phyloP scores from a whole-genome alignment of 2,797 vertebrate genomes.

The Erethizon dorsatum region DNA sequence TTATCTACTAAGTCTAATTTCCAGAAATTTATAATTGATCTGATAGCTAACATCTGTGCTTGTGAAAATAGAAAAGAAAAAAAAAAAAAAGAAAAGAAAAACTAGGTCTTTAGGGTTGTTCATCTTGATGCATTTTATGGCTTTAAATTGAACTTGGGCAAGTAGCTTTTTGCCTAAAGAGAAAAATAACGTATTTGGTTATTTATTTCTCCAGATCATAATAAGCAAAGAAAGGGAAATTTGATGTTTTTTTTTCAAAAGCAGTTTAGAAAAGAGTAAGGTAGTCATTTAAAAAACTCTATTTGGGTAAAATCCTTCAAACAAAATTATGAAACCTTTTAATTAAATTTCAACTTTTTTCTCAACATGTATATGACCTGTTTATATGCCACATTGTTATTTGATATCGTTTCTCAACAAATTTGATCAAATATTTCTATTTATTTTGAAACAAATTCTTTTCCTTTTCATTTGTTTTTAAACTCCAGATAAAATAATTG shows the following conservation, averaged over 20 bases:
- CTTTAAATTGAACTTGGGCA: background rate
- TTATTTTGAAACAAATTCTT: background rate
- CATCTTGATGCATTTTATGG: background rate
- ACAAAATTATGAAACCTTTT: background rate
- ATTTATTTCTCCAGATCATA: background rate
- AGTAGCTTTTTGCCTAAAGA: background rate
- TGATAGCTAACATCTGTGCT: background rate
- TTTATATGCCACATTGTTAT: background rate
- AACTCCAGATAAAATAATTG: background rate
- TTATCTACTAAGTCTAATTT: background rate
- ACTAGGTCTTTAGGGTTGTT: background rate
- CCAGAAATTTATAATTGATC: background rate
- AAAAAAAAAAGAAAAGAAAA: background rate
- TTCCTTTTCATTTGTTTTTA: background rate
- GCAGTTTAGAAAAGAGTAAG: background rate
- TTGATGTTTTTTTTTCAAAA: background rate
- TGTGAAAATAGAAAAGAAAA: too few relatives aligned
- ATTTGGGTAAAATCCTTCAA: background rate
- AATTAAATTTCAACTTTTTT: slow-evolving; percentile 22
- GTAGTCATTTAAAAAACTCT: background rate
- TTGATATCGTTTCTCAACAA: background rate
- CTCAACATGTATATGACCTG: background rate
- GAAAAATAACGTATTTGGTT: background rate
- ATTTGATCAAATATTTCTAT: background rate
- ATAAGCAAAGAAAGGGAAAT: background rate